A percentile compares a stretch with the other conserved stretches of the same genome.
phyloP scores from a whole-genome alignment of 2,888 invertebrate genomes.

The Habrosyne pyritoides region DNA sequence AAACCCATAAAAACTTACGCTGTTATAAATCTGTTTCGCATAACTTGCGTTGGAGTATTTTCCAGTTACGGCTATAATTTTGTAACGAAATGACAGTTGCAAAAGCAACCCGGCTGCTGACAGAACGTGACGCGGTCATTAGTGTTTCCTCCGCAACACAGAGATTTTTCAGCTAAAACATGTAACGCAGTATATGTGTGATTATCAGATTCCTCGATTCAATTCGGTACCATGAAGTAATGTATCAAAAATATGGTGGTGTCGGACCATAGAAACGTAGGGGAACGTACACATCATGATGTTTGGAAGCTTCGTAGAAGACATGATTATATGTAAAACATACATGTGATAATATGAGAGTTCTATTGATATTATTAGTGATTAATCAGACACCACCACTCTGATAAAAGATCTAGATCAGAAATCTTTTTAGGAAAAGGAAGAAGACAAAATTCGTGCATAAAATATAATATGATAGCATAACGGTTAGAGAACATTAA shows the following conservation, averaged over 20 bases:
- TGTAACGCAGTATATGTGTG: neutral
- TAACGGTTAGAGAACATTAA: neutral
- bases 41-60: neutral
- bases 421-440: too few species aligned
- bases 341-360: too few species aligned
- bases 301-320: too few species aligned
- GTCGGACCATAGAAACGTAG: too few species aligned
- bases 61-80: neutral
- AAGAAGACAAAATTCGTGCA: too few species aligned
- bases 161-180: conserved; percentile 9
- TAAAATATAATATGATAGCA: too few species aligned
- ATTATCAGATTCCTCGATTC: neutral
- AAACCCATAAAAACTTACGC: neutral
- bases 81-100: neutral
- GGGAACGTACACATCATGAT: too few species aligned
- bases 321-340: neutral
- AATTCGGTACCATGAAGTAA: too few species aligned
- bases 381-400: too few species aligned
- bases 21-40: conserved; percentile 1
- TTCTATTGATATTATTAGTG: too few species aligned
- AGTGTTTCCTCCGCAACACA: conserved; percentile 4
- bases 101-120: conserved; percentile 12
- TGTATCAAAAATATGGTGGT: too few species aligned
- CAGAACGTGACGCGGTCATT: conserved; percentile 13
- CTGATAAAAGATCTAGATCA: too few species aligned